Base-by-base conservation (phyloP, 2,797 vertebrate genomes). In the Micrastur ruficollis region DNA sequence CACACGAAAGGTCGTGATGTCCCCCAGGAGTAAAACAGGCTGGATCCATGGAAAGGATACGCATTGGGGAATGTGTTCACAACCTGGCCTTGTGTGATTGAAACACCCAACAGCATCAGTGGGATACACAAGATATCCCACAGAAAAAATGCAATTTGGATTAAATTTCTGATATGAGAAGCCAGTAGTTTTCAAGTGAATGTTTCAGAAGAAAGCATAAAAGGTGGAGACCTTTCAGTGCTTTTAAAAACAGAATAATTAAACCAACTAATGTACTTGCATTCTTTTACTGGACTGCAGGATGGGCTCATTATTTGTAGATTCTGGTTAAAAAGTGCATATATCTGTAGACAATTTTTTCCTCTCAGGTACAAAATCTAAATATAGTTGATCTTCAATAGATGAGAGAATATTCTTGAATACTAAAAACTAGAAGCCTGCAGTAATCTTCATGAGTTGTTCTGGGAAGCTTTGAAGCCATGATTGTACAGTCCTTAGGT, bases 31-130 rank as follows among this genome's bases (percentile, higher is more conserved):
- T 47, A 67, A 81, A 20, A 53, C 4, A 8, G 14, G 6, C 7
- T 15, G 31, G 15, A 78, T 67, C 13, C 9, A 23, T 72, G 38
- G 25, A 70, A 55, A 79, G 7, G 23, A 47, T 61, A 44, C 16
- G 42, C 1, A 2, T 2, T 0, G 0, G 3, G 8, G 18, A 31
- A 9, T 0, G 1, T 50, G 18, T 62, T 76, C 68, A 19, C 20
- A 61, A n/a, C 12, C 8, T 52, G 14, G 4, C 52, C 32, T 46
- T 27, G 14, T 65, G 22, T 1, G 2, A 42, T 34, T 23, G 26
- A 72, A 92, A 79, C 22, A 34, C 9, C 29, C 49, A 65, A 12
- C 27, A 71, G 8, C 8, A 29, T 2, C 3, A 50, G 8, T 0
- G 1, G 44, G 29, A 44, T 26, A 52, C 0, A 3, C 34, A n/a